Percentiles rank a stretch among this genome's conserved stretches.
Conservation (phyloP, 2,888 invertebrate species). For the Brenthis ino region DNA sequence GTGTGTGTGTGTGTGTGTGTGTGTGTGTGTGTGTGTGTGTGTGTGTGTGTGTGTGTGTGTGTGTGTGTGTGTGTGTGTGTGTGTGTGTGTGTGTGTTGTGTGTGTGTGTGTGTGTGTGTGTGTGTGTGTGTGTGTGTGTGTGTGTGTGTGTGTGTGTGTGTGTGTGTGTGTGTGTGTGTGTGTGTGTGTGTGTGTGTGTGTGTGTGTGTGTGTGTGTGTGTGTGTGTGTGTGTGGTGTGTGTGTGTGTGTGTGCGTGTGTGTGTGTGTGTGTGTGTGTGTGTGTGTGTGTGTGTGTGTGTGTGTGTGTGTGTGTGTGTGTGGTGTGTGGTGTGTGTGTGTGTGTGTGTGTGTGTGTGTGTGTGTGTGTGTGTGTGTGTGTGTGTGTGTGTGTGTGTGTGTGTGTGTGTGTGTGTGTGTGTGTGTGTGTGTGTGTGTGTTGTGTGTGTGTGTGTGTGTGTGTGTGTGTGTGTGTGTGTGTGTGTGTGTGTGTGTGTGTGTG, state of each 20-base stretch:
- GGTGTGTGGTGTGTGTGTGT: slow-evolving; percentile 20
- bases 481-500: slow-evolving; percentile 3
- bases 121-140: slow-evolving; percentile 3
- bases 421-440: slow-evolving; percentile 7
- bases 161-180: slow-evolving; percentile 5
- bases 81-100: slow-evolving; percentile 7
- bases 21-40: slow-evolving; percentile 4
- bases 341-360: slow-evolving; percentile 3
- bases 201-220: slow-evolving; percentile 3
- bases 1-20: slow-evolving; percentile 5
- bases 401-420: slow-evolving; percentile 6
- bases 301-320: slow-evolving; percentile 3
- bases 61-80: slow-evolving; percentile 3
- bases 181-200: slow-evolving; percentile 3
- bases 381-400: slow-evolving; percentile 3
- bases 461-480: slow-evolving; percentile 3
- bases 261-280: slow-evolving; percentile 3
- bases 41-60: slow-evolving; percentile 3
- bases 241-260: slow-evolving; percentile 25
- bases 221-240: slow-evolving; percentile 5
- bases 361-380: slow-evolving; percentile 5
- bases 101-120: slow-evolving; percentile 5
- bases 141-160: slow-evolving; percentile 6
- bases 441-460: slow-evolving; percentile 5
- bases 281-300: slow-evolving; percentile 5